Percentiles rank a stretch among this genome's conserved stretches.
phyloP scores from a whole-genome alignment of 1,140 invertebrate genomes.

The Ceratosolen solmsi region DNA sequence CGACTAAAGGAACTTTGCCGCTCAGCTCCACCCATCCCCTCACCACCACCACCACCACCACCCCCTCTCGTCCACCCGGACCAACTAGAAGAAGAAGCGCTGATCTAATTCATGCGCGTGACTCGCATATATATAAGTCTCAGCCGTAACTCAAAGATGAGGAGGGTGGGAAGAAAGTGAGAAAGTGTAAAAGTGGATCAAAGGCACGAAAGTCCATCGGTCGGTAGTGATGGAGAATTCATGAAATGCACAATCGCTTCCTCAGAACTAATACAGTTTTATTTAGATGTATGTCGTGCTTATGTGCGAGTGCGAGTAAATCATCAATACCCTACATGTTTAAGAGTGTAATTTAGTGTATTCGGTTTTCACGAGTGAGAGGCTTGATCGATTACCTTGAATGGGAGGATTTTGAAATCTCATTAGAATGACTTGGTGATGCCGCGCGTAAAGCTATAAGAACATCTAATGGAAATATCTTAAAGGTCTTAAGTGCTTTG shows the following conservation, averaged over 20 bases:
- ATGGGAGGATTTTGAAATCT: too few species aligned
- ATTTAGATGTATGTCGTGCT: too few species aligned
- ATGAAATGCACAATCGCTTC: not conserved
- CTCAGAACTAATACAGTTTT: not conserved
- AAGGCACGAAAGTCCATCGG: not conserved
- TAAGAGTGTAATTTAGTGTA: too few species aligned
- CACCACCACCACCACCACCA: too few species aligned
- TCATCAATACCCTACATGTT: too few species aligned
- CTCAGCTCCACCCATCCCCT: not conserved
- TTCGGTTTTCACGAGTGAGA: too few species aligned
- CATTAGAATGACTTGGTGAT: too few species aligned
- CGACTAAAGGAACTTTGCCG: not conserved
- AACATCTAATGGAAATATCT: too few species aligned
- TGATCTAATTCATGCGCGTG: conserved; percentile 33
- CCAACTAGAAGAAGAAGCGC: conserved; percentile 20
- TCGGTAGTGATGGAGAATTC: not conserved
- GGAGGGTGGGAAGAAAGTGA: not conserved
- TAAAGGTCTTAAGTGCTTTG: too few species aligned
- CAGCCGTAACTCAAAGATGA: conserved; percentile 6
- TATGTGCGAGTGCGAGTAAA: too few species aligned
- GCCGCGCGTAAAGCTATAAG: too few species aligned
- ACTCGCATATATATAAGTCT: not conserved
- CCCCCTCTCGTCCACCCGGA: not conserved
- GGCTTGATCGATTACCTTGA: too few species aligned
- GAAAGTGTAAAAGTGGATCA: not conserved